A percentile compares a stretch with the other conserved stretches of the same genome.
Evolutionary conservation across 1,140 invertebrate genomes (phyloP).

Genomic region (Aphelenchoides fujianensis): DNA sequence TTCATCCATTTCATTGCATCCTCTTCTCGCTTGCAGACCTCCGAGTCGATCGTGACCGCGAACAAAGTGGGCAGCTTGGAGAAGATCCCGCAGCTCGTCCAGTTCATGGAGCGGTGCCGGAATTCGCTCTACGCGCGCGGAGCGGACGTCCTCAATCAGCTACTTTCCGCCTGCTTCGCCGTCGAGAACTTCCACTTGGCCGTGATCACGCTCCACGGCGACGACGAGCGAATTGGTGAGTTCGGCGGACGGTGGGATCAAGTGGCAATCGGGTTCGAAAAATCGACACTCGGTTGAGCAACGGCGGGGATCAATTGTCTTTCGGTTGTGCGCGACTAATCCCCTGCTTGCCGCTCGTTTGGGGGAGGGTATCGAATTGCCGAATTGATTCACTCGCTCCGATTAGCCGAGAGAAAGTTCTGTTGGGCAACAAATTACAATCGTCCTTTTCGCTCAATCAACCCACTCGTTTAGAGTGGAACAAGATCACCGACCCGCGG

Average conservation of each 20-base stretch:
- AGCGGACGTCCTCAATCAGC: slow-evolving; percentile 26
- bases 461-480: slow-evolving; percentile 27
- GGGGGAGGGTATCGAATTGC: too few relatives aligned
- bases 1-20: slow-evolving; percentile 17
- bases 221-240: slow-evolving; percentile 24
- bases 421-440: too few relatives aligned
- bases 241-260: slow-evolving; percentile 9
- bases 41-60: slow-evolving; percentile 44
- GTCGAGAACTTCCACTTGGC: slow-evolving; percentile 30
- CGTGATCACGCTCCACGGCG: slow-evolving; percentile 17
- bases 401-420: too few relatives aligned
- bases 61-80: slow-evolving; percentile 36
- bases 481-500: slow-evolving; percentile 26
- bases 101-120: slow-evolving; percentile 29
- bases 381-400: too few relatives aligned
- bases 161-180: slow-evolving; percentile 29
- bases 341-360: neutral
- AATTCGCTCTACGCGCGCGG: slow-evolving; percentile 15
- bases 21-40: slow-evolving; percentile 27
- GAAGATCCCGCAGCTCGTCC: slow-evolving; percentile 27
- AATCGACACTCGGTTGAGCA: slow-evolving; percentile 3
- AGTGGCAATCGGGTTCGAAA: neutral
- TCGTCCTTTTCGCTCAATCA: slow-evolving; percentile 1
- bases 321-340: neutral
- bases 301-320: neutral